phyloP scores from a whole-genome alignment of 2,113 vertebrate species.

The Apus apus region DNA sequence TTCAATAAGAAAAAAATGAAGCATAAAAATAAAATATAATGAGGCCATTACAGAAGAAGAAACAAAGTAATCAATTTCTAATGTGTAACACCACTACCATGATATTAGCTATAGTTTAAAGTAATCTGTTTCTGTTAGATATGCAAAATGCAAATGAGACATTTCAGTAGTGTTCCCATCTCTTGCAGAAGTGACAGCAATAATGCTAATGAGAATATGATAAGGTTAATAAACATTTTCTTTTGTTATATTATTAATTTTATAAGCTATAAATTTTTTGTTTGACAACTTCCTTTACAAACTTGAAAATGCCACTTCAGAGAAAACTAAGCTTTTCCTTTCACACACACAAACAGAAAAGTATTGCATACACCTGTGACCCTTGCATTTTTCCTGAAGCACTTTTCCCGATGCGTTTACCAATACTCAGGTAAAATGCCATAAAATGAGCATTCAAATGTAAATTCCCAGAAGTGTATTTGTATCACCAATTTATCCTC shows the following conservation, averaged over 20 bases:
- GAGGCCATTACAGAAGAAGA: slow-evolving; percentile 66
- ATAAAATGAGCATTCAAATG: not conserved
- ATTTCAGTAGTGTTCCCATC: slow-evolving; percentile 53
- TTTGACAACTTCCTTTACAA: not conserved
- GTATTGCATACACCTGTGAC: not conserved
- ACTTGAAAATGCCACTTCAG: not conserved
- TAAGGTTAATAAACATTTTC: slow-evolving; percentile 66
- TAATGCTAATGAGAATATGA: slow-evolving; percentile 54
- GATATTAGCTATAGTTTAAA: slow-evolving; percentile 72
- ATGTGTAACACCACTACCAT: slow-evolving; percentile 59
- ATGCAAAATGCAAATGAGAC: slow-evolving; percentile 74
- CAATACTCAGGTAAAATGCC: not conserved
- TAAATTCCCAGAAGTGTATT: not conserved
- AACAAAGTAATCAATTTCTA: slow-evolving; percentile 73
- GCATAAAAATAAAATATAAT: slow-evolving; percentile 66
- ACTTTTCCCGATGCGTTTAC: not conserved
- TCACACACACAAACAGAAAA: not conserved
- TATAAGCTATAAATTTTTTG: not conserved
- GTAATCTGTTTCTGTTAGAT: slow-evolving; percentile 59
- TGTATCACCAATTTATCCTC: not conserved
- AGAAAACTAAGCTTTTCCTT: not conserved
- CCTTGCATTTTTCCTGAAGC: not conserved
- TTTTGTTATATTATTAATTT: slow-evolving; percentile 29
- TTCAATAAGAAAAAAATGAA: slow-evolving; percentile 62
- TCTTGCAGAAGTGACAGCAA: slow-evolving; percentile 35